Base-by-base conservation (phyloP, 2,113 vertebrate species). In the Cyphomyrus plagiostoma region DNA sequence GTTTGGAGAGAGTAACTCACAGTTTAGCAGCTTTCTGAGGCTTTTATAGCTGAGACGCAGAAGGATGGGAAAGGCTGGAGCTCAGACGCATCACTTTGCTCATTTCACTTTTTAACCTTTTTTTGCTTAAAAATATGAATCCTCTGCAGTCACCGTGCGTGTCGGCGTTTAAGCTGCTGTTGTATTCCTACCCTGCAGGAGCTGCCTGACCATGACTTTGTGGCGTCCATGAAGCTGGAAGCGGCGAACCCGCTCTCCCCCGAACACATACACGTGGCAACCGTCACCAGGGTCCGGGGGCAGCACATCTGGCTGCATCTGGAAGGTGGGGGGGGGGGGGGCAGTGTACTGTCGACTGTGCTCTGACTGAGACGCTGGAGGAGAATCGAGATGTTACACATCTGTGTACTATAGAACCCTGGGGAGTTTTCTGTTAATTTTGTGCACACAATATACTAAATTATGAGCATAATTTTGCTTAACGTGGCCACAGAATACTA, bases 151-250 rank as follows among this genome's bases (percentile, higher is more conserved):
- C 17, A 21, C 17, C 74, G 7, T 80, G 4, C 5, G 2, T 17
- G 17, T 19, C 30, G 6, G 30, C 10, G 0, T 42, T 42, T 80
- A 26, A 70, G 11, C 62, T 70, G 62, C 62, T 70, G 62, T 4
- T 13, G 13, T 19, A 80, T 39, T 42, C 91, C 91, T 89, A 19
- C 86, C 92, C 90, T 87, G 91, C 94, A 99, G 98, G 96, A 97
- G 85, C 93, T 94, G 91, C 94, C 93, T 91, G 97, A 98, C 87
- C 98, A 98, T 92, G 96, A 97, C 90, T 98, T 98, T 93, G 97
- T 98, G 94, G 98, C 97, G 92, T 96, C 96, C 90, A 99, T 98
- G 98, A 99, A 98, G 94, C 97, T 99, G 26, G 98, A 99, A 93
- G 98, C 98, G 3, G 97, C 98, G 93, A 98, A 99, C 94, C 98